Evolutionary conservation across 2,888 invertebrate species (phyloP).

Genomic region (Callosobruchus maculatus): DNA sequence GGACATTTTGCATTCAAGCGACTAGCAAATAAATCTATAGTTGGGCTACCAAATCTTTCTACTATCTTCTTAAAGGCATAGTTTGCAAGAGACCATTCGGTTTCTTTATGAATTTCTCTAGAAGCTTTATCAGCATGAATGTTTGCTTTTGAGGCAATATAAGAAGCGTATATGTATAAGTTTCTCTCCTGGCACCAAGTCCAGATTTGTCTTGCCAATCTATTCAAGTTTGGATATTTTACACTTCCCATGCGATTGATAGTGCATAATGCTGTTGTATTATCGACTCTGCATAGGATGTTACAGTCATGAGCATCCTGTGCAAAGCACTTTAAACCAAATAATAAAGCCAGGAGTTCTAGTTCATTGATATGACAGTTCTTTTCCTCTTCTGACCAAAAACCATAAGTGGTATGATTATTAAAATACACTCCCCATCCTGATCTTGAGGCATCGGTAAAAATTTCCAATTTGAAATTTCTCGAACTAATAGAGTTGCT

Average conservation of each 20-base stretch:
- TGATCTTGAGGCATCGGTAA: constrained; percentile 17
- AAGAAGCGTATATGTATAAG: constrained; percentile 22
- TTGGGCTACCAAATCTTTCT: constrained; percentile 4
- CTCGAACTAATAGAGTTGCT: constrained; percentile 10
- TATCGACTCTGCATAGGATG: constrained; percentile 23
- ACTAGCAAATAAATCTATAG: constrained; percentile 14
- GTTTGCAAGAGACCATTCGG: constrained; percentile 12
- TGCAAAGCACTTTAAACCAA: constrained; percentile 25
- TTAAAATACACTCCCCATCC: neutral
- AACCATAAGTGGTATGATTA: constrained; percentile 12
- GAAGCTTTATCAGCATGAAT: constrained; percentile 27
- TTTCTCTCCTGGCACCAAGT: constrained; percentile 24
- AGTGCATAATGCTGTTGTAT: constrained; percentile 22
- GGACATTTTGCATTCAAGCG: constrained; percentile 8
- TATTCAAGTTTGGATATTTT: constrained; percentile 20
- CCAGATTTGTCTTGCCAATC: constrained; percentile 26
- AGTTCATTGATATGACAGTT: constrained; percentile 19
- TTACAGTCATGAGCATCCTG: constrained; percentile 11
- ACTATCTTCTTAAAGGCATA: neutral
- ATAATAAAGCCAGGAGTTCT: constrained; percentile 25
- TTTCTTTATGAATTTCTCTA: constrained; percentile 12
- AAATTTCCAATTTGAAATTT: constrained; percentile 17
- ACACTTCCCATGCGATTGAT: constrained; percentile 27
- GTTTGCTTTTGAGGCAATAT: constrained; percentile 22
- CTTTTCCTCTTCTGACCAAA: constrained; percentile 19